Percentiles rank a stretch among this genome's conserved stretches.
phyloP scores from a whole-genome alignment of 1,140 invertebrate genomes.

The Pachypeltis micranthus region DNA sequence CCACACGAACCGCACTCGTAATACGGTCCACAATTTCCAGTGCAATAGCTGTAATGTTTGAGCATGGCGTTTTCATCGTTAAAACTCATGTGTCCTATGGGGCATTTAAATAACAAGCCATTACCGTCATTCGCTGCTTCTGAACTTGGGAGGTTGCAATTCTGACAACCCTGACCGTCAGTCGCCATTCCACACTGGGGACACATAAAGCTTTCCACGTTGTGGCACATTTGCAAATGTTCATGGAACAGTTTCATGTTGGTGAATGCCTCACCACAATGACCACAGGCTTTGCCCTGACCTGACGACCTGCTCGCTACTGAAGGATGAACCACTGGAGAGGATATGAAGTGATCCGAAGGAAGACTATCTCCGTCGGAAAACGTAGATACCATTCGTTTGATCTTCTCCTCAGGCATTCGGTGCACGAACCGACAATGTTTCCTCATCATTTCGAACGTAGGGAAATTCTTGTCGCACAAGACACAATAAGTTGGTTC shows the following conservation, averaged over 20 bases:
- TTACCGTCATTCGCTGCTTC: neutral
- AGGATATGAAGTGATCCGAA: too few relatives aligned
- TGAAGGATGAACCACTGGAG: too few relatives aligned
- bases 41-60: slow-evolving; percentile 8
- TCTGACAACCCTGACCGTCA: neutral
- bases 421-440: neutral
- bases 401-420: neutral
- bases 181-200: neutral
- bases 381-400: neutral
- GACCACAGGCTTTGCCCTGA: neutral
- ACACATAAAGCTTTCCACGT: neutral
- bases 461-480: neutral
- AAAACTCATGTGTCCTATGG: slow-evolving; percentile 5
- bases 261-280: neutral
- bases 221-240: neutral
- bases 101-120: neutral
- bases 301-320: neutral
- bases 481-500: neutral
- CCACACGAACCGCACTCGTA: neutral
- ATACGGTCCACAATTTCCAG: neutral
- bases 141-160: neutral
- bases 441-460: neutral
- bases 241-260: neutral
- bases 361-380: too few relatives aligned
- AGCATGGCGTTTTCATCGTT: slow-evolving; percentile 1